Conservation (phyloP, 2,888 invertebrate genomes). For the Gymnoscelis rufifasciata region DNA sequence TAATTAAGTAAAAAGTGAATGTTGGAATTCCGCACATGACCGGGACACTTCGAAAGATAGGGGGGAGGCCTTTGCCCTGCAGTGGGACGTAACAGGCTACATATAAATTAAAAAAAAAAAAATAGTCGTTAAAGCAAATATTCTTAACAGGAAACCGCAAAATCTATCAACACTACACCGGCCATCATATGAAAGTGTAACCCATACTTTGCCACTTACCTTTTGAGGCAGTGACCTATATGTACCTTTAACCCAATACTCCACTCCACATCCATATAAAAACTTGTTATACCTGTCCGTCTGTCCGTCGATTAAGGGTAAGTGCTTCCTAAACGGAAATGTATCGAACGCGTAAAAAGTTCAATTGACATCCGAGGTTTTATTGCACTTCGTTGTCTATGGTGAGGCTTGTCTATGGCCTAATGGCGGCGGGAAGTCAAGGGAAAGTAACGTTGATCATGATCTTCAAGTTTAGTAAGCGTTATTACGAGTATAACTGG, state of each 20-base stretch:
- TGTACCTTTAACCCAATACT: conserved; percentile 44
- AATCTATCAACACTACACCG: too few species aligned
- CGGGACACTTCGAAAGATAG: too few species aligned
- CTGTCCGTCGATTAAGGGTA: conserved; percentile 46
- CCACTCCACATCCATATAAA: conserved; percentile 47
- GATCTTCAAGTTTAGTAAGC: neutral
- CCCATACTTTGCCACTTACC: neutral
- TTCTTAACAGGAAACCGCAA: neutral
- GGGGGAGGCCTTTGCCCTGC: too few species aligned
- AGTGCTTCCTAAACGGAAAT: conserved; percentile 31
- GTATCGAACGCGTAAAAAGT: conserved; percentile 14
- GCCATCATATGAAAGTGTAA: too few species aligned
- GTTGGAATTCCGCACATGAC: too few species aligned
- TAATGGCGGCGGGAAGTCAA: conserved; percentile 13
- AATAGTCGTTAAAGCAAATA: too few species aligned
- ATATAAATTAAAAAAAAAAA: neutral
- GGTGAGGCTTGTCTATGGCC: neutral
- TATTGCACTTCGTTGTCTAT: neutral
- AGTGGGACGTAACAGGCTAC: too few species aligned
- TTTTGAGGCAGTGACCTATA: neutral
- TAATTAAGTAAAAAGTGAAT: too few species aligned
- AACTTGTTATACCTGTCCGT: conserved; percentile 42
- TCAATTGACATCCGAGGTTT: conserved; percentile 18
- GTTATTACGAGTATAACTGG: too few species aligned
- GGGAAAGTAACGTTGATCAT: conserved; percentile 14